Evolutionary conservation across 2,113 vertebrate genomes (phyloP).

Genomic region (Thermophis baileyi): DNA sequence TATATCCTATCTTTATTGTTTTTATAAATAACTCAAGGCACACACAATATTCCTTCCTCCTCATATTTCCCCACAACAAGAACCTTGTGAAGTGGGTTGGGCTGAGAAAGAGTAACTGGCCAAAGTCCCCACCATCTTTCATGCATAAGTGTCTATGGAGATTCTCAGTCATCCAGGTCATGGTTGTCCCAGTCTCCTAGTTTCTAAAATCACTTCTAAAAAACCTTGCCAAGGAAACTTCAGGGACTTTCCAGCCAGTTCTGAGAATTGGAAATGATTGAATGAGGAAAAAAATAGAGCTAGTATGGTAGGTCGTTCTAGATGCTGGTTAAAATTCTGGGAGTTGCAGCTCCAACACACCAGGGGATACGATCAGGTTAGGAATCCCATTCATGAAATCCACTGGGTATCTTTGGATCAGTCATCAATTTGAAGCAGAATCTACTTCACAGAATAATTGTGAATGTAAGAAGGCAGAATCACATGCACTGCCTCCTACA

Average conservation of each 20-base stretch:
- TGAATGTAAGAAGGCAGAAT: not conserved
- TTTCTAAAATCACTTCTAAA: not conserved
- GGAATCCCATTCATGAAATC: not conserved
- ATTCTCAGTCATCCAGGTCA: too few species aligned
- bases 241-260: not conserved
- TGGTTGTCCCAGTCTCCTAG: too few species aligned
- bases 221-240: not conserved
- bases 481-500: not conserved
- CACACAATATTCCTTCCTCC: not conserved
- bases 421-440: not conserved
- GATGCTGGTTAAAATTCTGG: not conserved
- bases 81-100: not conserved
- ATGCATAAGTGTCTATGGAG: too few species aligned
- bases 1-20: not conserved
- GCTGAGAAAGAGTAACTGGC: not conserved
- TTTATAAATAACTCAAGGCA: not conserved
- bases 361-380: not conserved
- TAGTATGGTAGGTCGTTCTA: not conserved
- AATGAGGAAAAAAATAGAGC: not conserved
- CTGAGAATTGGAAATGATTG: not conserved
- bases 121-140: too few species aligned
- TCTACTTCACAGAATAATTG: not conserved
- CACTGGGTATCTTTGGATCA: not conserved
- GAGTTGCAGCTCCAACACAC: not conserved
- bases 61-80: not conserved